Evolutionary conservation across 2,113 vertebrate species (phyloP), one percentile per base, ranked within the genome.

Genomic region (Dasyurus viverrinus): DNA sequence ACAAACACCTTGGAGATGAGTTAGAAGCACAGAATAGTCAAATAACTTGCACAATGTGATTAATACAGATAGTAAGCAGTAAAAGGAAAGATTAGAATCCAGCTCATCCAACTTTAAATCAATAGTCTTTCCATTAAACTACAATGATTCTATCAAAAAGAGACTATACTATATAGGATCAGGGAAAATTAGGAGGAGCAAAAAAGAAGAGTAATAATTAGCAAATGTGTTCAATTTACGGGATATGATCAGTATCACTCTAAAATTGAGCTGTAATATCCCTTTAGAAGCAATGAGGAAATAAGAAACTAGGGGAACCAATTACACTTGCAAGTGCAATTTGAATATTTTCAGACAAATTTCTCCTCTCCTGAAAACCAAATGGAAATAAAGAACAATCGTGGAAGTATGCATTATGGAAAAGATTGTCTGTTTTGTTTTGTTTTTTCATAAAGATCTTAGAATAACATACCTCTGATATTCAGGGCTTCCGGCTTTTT

Each of bases 401-500:
- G 53, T 14, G 91, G 1, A 16, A 84, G 24, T 0, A 10, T 0
- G 30, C 0, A 5, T 36, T 26, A 0, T 5, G 6, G 57, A 0
- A 52, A 54, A 47, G 47, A 0, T 24, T 36, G 0, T 68, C 36
- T 60, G 0, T 36, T 36, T 12, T 11, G n/a, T n/a, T n/a, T n/a
- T n/a, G n/a, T n/a, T 1, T 22, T 9, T 57, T 22, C n/a, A 47
- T 9, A 19, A 0, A 0, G 8, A 23, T 0, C 36, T 52, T 0
- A 11, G 47, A 0, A n/a, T 76, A 12, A 2, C 94, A 57, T 98
- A 99, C 99, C 99, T 99, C 99, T 98, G 97, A 99, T 99, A 92
- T 99, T 99, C 94, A 99, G 98, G 2, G 99, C 98, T 95, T 98
- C 98, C 0, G 98, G 99, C 47, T 99, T 98, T 0, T 97, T 99